A percentile compares a stretch with the other conserved stretches of the same genome.
Conservation (phyloP, 2,888 invertebrate species). For the Hyppa rectilinea region DNA sequence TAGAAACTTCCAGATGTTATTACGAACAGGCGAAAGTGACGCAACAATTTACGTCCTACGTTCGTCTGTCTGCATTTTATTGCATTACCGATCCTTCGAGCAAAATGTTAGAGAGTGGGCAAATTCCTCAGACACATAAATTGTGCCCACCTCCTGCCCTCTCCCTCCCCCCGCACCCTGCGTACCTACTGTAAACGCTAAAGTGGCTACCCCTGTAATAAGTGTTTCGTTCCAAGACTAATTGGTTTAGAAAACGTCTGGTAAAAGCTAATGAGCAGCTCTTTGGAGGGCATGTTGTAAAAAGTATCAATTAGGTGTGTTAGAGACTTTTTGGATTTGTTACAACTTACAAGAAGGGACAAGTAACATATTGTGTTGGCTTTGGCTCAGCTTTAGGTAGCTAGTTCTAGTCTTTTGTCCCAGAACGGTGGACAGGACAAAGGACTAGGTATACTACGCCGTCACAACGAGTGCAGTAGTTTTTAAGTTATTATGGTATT, state of each 20-base stretch:
- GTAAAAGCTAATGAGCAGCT: slow-evolving; percentile 43
- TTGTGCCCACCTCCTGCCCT: slow-evolving; percentile 63
- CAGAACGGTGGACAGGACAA: too few species aligned
- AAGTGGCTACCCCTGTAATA: slow-evolving; percentile 50
- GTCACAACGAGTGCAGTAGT: too few species aligned
- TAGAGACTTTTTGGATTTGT: slow-evolving; percentile 23
- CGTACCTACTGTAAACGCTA: slow-evolving; percentile 31
- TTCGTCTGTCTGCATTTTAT: slow-evolving; percentile 79
- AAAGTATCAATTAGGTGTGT: slow-evolving; percentile 40
- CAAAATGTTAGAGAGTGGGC: slow-evolving; percentile 70
- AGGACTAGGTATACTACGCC: too few species aligned
- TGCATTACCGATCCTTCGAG: slow-evolving; percentile 77
- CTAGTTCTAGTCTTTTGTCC: too few species aligned
- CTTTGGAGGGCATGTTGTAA: slow-evolving; percentile 37
- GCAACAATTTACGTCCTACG: slow-evolving; percentile 66
- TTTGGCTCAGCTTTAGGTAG: too few species aligned
- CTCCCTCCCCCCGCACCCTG: slow-evolving; percentile 11
- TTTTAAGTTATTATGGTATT: too few species aligned
- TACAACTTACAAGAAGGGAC: slow-evolving; percentile 12
- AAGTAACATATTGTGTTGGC: too few species aligned
- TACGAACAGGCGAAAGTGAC: slow-evolving; percentile 2
- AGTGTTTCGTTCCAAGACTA: slow-evolving; percentile 54
- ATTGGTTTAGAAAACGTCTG: slow-evolving; percentile 53
- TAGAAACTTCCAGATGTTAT: background rate
- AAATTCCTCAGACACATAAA: slow-evolving; percentile 79